These are phyloP conservation scores for Eudasyphora cyanicolor DNA, from an alignment of 2,888 invertebrate genomes.

Conservation along the genomic window DNA sequence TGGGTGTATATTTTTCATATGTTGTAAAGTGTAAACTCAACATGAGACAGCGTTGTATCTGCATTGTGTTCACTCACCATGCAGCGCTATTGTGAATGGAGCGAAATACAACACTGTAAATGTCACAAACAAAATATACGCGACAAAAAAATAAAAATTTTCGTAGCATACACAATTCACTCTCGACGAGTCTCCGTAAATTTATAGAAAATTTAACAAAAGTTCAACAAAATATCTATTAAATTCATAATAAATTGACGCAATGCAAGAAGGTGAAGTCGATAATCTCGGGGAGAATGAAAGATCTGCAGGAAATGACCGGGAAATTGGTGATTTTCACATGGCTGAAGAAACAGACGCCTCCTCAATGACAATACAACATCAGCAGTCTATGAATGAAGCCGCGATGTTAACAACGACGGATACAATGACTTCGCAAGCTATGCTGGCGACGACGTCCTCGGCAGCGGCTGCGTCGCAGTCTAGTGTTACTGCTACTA, in stretches of 20 bases:
- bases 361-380: slow-evolving; percentile 61
- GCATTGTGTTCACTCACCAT: too few relatives aligned
- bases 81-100: too few relatives aligned
- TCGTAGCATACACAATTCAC: slow-evolving; percentile 65
- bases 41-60: too few relatives aligned
- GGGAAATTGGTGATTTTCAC: slow-evolving; percentile 62
- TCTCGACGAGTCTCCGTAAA: slow-evolving; percentile 39
- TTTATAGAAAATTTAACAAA: slow-evolving; percentile 44
- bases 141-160: slow-evolving; percentile 53
- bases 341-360: slow-evolving; percentile 67
- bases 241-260: slow-evolving; percentile 64
- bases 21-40: too few relatives aligned
- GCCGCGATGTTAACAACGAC: slow-evolving; percentile 56
- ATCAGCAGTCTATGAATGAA: slow-evolving; percentile 58
- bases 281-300: slow-evolving; percentile 62
- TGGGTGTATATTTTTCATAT: too few relatives aligned
- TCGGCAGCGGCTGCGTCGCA: slow-evolving; percentile 36
- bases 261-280: slow-evolving; percentile 72
- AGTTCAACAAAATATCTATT: slow-evolving; percentile 45
- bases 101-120: slow-evolving; percentile 47
- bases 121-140: slow-evolving; percentile 41
- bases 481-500: slow-evolving; percentile 47
- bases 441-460: slow-evolving; percentile 33
- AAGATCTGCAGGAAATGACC: slow-evolving; percentile 68
- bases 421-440: slow-evolving; percentile 42